phyloP scores from a whole-genome alignment of 2,797 vertebrate species.

The Ciconia nigra region DNA sequence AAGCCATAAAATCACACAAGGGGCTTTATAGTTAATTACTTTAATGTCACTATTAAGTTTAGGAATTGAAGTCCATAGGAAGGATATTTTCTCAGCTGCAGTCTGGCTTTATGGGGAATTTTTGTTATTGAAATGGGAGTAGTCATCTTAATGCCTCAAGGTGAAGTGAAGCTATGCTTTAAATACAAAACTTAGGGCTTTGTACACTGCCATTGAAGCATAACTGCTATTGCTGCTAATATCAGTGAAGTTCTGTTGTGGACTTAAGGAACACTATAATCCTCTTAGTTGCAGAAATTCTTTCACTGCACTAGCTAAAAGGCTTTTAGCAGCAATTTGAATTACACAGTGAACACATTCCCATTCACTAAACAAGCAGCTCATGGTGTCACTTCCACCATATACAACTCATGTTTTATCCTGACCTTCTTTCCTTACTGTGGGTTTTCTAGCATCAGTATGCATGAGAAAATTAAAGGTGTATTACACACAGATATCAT shows the following conservation, averaged over 20 bases:
- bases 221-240: not conserved
- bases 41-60: not conserved
- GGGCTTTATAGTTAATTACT: not conserved
- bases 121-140: not conserved
- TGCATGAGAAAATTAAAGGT: not conserved
- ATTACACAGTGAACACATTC: not conserved
- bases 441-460: not conserved
- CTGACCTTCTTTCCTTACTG: not conserved
- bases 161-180: not conserved
- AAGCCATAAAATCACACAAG: not conserved
- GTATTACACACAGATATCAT: not conserved
- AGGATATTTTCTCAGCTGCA: slow-evolving; percentile 1
- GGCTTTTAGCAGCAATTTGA: slow-evolving; percentile 1
- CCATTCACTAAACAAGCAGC: not conserved
- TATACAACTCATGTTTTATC: not conserved
- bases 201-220: not conserved
- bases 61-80: not conserved
- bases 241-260: not conserved
- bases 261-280: not conserved
- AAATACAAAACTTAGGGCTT: not conserved
- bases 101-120: not conserved
- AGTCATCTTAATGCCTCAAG: not conserved
- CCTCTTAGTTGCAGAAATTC: not conserved
- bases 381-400: not conserved
- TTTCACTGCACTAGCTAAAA: not conserved